Base-by-base conservation (phyloP, 2,797 vertebrate genomes). In the Schizopygopsis pylzovi region DNA sequence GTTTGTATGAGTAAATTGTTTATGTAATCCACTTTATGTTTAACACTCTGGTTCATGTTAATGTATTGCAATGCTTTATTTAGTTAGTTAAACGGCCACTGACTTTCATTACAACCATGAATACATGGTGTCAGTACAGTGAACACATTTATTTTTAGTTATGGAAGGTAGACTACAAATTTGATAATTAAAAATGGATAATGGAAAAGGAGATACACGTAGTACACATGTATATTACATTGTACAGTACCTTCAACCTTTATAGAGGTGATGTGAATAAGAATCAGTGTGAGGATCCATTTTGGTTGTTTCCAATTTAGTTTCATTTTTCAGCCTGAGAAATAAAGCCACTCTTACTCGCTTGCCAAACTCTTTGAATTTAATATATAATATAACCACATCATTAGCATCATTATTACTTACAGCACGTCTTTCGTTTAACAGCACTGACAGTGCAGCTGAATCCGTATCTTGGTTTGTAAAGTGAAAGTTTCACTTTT, bases 321-420 rank as follows among this genome's bases (percentile, higher is more conserved):
- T 37, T 52, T 76, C 73, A 76, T 76, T 33, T 52, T 76, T 76
- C 47, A 75, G 18, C 4, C 47, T 52, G 72, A 16, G 18, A 28
- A 52, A 1, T 33, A 37, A 75, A 75, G 16, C 25, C 9, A 16
- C n/a, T 4, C 3, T 75, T 49, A 72, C 52, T 28, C 11, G 4
- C 59, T 63, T 28, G 6, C n/a, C n/a, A 28, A 28, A 56, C 25
- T 47, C n/a, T 47, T 6, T 25, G 3, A 4, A 8, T 72, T 18
- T 10, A 49, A 49, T 33, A 15, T 47, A 15, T 33, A 10, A 37
- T 39, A 2, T 28, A 28, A 18, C 8, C 13, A 2, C 16, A 47
- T 28, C 0, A 6, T 3, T 75, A 33, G 7, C 71, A 10, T 28
- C 1, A 25, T 2, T 28, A 28, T 20, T 75, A 20, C 72, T 52